Conservation (phyloP, 2,888 invertebrate species). For the Chirona hameri region DNA sequence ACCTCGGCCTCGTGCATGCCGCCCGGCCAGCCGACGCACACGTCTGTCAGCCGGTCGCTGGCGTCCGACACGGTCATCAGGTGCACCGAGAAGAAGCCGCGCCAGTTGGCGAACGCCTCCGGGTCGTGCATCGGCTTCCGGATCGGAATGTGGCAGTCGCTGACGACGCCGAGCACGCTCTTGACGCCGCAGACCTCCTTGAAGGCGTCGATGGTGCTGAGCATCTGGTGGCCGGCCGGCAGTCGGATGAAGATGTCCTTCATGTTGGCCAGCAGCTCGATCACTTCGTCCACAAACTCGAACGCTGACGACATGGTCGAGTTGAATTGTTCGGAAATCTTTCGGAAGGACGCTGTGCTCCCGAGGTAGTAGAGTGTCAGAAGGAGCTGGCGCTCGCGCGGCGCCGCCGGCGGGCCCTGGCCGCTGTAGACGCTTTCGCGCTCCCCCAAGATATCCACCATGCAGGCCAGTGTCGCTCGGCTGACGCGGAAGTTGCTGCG, state of each 20-base stretch:
- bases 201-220: not conserved
- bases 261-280: not conserved
- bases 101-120: not conserved
- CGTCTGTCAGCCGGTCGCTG: not conserved
- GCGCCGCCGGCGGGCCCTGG: not conserved
- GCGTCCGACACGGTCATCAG: slow-evolving; percentile 8
- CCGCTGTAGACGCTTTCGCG: not conserved
- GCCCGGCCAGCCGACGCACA: slow-evolving; percentile 2
- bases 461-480: not conserved
- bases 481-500: not conserved
- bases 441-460: not conserved
- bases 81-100: not conserved
- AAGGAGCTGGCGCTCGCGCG: not conserved
- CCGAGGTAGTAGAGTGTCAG: slow-evolving; percentile 9
- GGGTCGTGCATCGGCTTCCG: not conserved
- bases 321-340: not conserved
- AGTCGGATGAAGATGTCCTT: not conserved
- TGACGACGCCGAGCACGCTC: slow-evolving; percentile 11
- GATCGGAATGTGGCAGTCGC: not conserved
- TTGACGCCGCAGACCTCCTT: not conserved
- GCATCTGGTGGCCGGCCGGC: not conserved
- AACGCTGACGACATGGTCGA: not conserved
- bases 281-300: not conserved
- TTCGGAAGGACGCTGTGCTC: not conserved
- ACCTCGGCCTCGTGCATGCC: slow-evolving; percentile 2